phyloP scores from a whole-genome alignment of 2,888 invertebrate genomes.

The Thysanoteuthis rhombus region DNA sequence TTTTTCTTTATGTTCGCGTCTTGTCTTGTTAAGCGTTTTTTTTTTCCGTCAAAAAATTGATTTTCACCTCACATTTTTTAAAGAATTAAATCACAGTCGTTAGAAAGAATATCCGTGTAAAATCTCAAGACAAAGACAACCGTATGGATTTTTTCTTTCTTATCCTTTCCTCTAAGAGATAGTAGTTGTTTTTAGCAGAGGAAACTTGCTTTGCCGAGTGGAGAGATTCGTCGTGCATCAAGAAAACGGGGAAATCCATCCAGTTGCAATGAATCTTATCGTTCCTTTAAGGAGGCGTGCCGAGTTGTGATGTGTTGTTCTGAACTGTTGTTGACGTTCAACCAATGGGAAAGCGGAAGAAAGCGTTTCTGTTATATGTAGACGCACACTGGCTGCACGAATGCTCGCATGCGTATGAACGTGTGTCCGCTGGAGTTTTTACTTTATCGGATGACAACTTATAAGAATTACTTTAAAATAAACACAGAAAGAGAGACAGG shows the following conservation, averaged over 20 bases:
- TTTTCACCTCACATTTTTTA: background rate
- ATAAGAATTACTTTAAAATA: background rate
- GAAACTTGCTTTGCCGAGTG: too few relatives aligned
- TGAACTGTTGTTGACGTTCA: background rate
- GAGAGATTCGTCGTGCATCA: too few relatives aligned
- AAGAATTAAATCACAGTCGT: background rate
- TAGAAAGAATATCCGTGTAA: background rate
- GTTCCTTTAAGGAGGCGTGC: too few relatives aligned
- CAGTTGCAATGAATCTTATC: too few relatives aligned
- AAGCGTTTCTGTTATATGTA: background rate
- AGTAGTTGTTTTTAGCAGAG: too few relatives aligned
- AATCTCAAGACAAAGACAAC: too few relatives aligned
- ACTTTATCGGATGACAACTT: background rate
- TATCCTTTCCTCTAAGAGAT: too few relatives aligned
- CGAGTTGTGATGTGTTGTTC: too few relatives aligned
- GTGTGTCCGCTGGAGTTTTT: background rate
- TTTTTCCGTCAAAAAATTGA: background rate
- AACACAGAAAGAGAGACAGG: background rate
- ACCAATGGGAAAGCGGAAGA: background rate
- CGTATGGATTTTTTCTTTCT: too few relatives aligned
- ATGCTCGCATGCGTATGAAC: background rate
- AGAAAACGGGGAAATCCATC: too few relatives aligned
- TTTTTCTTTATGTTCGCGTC: too few relatives aligned
- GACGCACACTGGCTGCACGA: background rate
- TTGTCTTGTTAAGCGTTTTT: too few relatives aligned